Evolutionary conservation across 2,113 vertebrate genomes (phyloP), one percentile per base, ranked within the genome.

Genomic region (Nicator chloris): DNA sequence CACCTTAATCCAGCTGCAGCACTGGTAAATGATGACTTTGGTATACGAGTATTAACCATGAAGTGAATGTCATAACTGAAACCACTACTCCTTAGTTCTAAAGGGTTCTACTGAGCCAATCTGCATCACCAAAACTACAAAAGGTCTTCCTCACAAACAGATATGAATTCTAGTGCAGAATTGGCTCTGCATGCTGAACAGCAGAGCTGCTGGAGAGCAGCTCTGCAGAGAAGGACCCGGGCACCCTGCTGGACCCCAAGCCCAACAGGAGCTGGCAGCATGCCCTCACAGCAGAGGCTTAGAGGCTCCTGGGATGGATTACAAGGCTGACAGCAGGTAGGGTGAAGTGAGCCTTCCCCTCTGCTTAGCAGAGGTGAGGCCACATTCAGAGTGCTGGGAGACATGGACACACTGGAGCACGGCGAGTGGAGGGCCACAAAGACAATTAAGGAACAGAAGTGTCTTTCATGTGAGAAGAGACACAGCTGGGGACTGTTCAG

Each of bases 231-330:
- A 33, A 61, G 56, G 22, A 69, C 11, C 44, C 33, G 17, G 23
- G 7, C 23, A 23, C 47, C 13, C 77, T 17, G 13, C 12, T 4
- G 10, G 35, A 37, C 42, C 44, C 31, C 17, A 42, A n/a, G 37
- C 2, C 4, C 0, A 80, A 51, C 20, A 24, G 7, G 7, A 81
- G 47, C 19, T 4, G 9, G 50, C 13, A 28, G 33, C 1, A 1
- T 42, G 49, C 15, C 70, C 39, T 33, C 21, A 28, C 33, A 70
- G 8, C 13, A 79, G 30, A 61, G 30, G n/a, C 23, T 37, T 15
- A 8, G 1, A 23, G 30, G 30, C 51, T 60, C 20, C 47, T 20
- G n/a, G 37, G 20, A 8, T 57, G 47, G 24, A 28, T 28, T 4
- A 20, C 30, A 40, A 63, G 11, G 15, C 1, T 70, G 57, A 15